A percentile compares a stretch with the other conserved stretches of the same genome.
These are phyloP conservation scores for Catharus minimus DNA, from an alignment of 2,113 vertebrate genomes.

Conservation along the genomic window DNA sequence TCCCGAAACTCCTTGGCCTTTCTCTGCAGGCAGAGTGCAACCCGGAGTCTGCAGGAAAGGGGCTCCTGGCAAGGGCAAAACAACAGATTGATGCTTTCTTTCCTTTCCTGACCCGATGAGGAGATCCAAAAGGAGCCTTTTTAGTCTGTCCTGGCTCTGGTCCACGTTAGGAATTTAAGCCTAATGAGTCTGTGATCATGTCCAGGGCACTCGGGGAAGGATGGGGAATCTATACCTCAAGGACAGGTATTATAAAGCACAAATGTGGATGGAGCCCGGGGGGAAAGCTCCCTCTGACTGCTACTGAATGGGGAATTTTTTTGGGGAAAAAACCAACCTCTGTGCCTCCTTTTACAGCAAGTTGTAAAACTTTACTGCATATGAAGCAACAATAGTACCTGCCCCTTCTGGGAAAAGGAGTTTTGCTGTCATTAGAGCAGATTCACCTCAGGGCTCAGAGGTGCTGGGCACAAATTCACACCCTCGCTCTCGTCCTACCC, in stretches of 20 bases:
- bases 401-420: background rate
- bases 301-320: background rate
- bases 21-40: background rate
- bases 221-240: background rate
- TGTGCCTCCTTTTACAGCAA: background rate
- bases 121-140: background rate
- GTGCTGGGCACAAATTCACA: background rate
- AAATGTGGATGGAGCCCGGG: background rate
- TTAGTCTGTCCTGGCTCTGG: background rate
- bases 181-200: background rate
- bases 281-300: background rate
- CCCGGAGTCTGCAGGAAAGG: background rate
- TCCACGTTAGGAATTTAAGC: background rate
- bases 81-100: background rate
- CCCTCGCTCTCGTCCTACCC: background rate
- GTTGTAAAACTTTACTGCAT: background rate
- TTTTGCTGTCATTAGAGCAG: background rate
- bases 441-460: background rate
- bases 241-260: background rate
- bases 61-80: background rate
- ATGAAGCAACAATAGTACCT: background rate
- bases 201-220: background rate
- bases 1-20: background rate
- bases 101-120: background rate
- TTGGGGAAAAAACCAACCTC: fast-evolving